Conservation (phyloP, 2,797 vertebrate genomes). For the Ceyx erithaca region DNA sequence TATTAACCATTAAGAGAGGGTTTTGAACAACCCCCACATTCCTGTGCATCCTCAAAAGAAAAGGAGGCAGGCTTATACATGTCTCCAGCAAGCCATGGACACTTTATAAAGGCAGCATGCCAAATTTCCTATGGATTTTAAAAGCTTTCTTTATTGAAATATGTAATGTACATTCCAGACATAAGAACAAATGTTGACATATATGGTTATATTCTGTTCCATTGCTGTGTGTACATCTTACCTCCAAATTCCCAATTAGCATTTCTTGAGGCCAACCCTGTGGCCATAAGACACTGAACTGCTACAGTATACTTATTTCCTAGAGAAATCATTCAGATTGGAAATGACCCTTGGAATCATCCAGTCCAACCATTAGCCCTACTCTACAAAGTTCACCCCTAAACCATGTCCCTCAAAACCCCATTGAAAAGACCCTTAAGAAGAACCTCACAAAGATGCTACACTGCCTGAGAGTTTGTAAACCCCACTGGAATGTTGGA, state of each 20-base stretch:
- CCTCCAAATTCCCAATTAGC: not conserved
- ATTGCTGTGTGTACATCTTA: accelerated
- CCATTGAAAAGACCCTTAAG: not conserved
- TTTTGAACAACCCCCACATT: not conserved
- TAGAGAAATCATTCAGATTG: not conserved
- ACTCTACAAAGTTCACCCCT: too few relatives aligned
- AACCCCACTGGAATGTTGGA: not conserved
- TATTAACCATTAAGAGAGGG: not conserved
- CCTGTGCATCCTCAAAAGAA: not conserved
- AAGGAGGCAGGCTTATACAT: not conserved
- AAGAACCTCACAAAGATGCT: not conserved
- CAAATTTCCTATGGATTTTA: not conserved
- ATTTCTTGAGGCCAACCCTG: not conserved
- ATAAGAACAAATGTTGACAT: not conserved
- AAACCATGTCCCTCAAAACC: too few relatives aligned
- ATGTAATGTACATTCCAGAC: not conserved
- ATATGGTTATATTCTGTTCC: not conserved
- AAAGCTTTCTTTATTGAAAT: not conserved
- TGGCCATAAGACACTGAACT: not conserved
- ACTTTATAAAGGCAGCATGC: not conserved
- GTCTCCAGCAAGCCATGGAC: not conserved
- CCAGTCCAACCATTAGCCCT: too few relatives aligned
- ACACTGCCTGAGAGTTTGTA: not conserved
- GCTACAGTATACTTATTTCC: not conserved
- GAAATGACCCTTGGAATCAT: too few relatives aligned